These are phyloP conservation scores for Anadara kagoshimensis DNA, from an alignment of 1,140 invertebrate species.

Conservation along the genomic window DNA sequence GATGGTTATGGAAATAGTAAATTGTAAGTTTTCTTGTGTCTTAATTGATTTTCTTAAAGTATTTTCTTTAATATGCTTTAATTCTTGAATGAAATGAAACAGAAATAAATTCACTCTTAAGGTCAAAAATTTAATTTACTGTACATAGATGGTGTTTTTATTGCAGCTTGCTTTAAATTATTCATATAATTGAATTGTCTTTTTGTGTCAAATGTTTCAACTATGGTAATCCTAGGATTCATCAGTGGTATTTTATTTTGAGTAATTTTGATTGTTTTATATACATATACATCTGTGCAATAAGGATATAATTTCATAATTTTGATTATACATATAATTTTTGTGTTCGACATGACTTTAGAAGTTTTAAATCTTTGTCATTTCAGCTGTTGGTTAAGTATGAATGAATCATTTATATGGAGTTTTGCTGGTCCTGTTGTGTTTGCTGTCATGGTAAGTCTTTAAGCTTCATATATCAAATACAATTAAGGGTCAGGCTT, in stretches of 20 bases:
- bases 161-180: no score
- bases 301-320: neutral
- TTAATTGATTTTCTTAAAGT: neutral
- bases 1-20: conserved; percentile 95
- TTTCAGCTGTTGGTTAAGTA: conserved; percentile 86
- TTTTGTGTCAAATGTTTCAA: no score
- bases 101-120: no score
- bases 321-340: neutral
- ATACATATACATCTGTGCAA: neutral
- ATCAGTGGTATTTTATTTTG: neutral
- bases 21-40: conserved; percentile 84
- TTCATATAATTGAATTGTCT: no score
- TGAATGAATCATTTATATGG: conserved; percentile 91
- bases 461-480: neutral
- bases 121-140: no score
- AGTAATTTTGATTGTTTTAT: neutral
- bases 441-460: conserved; percentile 77
- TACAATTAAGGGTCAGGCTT: no score
- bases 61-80: no score
- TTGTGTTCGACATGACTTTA: neutral
- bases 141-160: no score
- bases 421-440: conserved; percentile 93
- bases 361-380: conserved; percentile 2
- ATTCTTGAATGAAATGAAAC: no score
- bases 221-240: no score